Evolutionary conservation across 2,113 vertebrate species (phyloP), one percentile per base, ranked within the genome.

Genomic region (Scophthalmus maximus): DNA sequence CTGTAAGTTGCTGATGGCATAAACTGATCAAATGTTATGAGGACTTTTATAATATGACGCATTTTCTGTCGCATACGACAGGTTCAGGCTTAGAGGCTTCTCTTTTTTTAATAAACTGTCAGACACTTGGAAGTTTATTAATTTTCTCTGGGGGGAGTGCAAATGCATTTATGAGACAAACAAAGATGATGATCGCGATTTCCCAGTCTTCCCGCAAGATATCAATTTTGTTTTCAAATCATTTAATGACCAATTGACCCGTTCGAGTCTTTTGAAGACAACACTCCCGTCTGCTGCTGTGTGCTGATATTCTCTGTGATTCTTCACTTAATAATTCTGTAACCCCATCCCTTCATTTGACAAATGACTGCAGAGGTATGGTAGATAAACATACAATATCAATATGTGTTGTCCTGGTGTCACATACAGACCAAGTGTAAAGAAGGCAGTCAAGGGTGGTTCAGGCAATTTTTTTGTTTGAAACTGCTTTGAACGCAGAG

Each of bases 401-500:
- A 61, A 53, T 67, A 58, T n/a, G 2, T 60, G 25, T 55, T 40
- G 42, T 73, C 53, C 76, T 52, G 22, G 38, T 67, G 76, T 79
- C 40, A 57, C 66, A 66, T 26, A 66, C 40, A 69, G 58, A 14
- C 22, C 36, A 3, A n/a, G 66, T 77, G 66, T 73, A 76, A 67
- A 75, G 44, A 71, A 63, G 59, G 27, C 27, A 63, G 69, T 80
- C 60, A 76, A 64, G 8, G 63, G 72, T 75, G 52, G 61, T 68
- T 82, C 73, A 62, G 36, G 42, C 53, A 81, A 65, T 77, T 79
- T 76, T 76, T n/a, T n/a, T n/a, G n/a, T n/a, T 74, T 75, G 25
- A 84, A 73, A 68, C 29, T 20, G 64, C 72, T 86, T 78, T 82
- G 78, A 87, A 86, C 53, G 44, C 46, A 59, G 49, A 77, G 60